Evolutionary conservation across 2,797 vertebrate genomes (phyloP).

Genomic region (Danionella dracula): DNA sequence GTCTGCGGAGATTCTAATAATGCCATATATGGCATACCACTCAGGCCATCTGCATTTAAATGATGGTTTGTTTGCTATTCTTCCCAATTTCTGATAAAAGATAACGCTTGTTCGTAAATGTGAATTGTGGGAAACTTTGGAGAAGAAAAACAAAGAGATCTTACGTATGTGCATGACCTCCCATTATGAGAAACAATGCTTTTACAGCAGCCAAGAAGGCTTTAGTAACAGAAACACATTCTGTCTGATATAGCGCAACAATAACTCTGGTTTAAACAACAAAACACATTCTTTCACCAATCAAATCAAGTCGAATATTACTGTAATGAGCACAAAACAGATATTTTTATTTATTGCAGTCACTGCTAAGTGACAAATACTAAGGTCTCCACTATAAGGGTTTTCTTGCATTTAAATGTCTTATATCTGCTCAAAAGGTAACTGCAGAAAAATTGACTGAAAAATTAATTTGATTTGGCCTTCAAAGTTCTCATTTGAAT

Average conservation of each 20-base stretch:
- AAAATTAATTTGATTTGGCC: too few relatives aligned
- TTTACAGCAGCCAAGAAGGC: neutral
- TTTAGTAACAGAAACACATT: slow-evolving; percentile 6
- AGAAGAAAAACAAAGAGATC: slow-evolving; percentile 27
- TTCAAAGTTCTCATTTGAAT: too few relatives aligned
- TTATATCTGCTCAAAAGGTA: too few relatives aligned
- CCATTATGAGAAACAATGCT: too few relatives aligned
- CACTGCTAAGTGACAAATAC: too few relatives aligned
- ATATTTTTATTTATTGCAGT: too few relatives aligned
- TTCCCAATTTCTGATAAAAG: neutral
- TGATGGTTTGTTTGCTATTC: neutral
- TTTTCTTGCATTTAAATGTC: too few relatives aligned
- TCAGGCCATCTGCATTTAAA: neutral
- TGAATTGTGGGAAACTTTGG: slow-evolving; percentile 24
- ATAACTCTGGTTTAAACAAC: slow-evolving; percentile 15
- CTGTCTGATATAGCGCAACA: neutral
- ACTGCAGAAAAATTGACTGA: too few relatives aligned
- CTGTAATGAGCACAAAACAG: too few relatives aligned
- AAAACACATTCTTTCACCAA: slow-evolving; percentile 30
- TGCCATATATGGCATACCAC: neutral
- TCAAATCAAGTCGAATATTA: slow-evolving; percentile 17
- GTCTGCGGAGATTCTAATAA: neutral
- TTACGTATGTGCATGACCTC: too few relatives aligned
- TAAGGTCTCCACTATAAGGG: too few relatives aligned
- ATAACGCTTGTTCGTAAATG: neutral